Base-by-base conservation (phyloP, 2,797 vertebrate genomes). In the Gymnothorax reevesii region DNA sequence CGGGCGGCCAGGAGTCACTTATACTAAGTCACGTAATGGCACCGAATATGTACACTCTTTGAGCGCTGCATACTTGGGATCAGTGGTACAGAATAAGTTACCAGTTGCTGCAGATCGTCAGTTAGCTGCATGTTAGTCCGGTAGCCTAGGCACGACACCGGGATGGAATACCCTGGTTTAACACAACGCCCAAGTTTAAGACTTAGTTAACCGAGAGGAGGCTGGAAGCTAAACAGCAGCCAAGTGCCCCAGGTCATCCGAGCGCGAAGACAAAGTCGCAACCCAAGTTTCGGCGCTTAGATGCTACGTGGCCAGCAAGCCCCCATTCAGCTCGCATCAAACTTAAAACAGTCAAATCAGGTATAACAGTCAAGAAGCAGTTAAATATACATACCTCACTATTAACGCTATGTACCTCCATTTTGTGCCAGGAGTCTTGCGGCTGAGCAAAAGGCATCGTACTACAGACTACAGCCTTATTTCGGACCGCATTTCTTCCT, bases 391-490 rank as follows among this genome's bases (percentile, higher is more conserved):
- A 94, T 94, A 96, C 96, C 95, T 96, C 96, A 86, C 93, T 92
- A 89, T 94, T 94, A 89, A 96, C 94, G 94, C 94, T 95, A 93
- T 95, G 97, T 94, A 97, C 95, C 95, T 98, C 97, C 97, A 98
- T 98, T 95, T 97, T 97, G 96, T 96, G 94, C 96, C 97, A 95
- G 92, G 94, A 93, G 91, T 95, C 93, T 86, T 95, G 95, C 89
- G 92, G 96, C 93, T 95, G 92, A 84, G 93, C 93, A 89, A 95
- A 97, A 92, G 97, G 96, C 96, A 98, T 97, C 96, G 94, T 97
- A 92, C 90, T 86, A 85, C 94, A 90, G 54, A 90, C 94, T 95
- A 95, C 90, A 95, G 90, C 92, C 91, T 92, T 88, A 88, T 92
- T 94, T 92, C 94, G 93, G 92, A 94, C 92, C 94, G 93, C 95